Conservation (phyloP, 2,113 vertebrate genomes). For the Rhabdornis inornatus region DNA sequence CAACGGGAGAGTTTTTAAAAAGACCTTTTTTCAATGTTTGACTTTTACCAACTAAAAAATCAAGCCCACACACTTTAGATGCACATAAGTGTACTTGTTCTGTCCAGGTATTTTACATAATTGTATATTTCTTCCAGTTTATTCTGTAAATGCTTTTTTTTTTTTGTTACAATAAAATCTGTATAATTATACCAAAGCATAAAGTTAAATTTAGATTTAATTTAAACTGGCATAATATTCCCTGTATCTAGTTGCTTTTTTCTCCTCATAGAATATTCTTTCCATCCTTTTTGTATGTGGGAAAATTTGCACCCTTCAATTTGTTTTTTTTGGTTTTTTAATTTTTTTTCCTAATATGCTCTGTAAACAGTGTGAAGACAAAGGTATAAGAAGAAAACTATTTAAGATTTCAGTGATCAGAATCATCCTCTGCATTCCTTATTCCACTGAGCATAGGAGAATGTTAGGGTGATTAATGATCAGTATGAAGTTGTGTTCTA, state of each 20-base stretch:
- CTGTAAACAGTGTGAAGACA: not conserved
- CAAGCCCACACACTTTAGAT: not conserved
- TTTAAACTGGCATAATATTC: not conserved
- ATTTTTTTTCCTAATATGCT: not conserved
- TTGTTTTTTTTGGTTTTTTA: rapidly evolving
- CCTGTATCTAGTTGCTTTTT: not conserved
- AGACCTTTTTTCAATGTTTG: not conserved
- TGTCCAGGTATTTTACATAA: not conserved
- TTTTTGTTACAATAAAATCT: not conserved
- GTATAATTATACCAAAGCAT: not conserved
- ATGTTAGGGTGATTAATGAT: not conserved
- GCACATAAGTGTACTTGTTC: not conserved
- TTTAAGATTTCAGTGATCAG: not conserved
- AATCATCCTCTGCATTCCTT: not conserved
- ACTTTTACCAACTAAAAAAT: not conserved
- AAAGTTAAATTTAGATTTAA: not conserved
- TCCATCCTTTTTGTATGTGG: not conserved
- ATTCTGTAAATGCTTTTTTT: not conserved
- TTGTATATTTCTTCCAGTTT: not conserved
- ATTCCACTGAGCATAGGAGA: rapidly evolving
- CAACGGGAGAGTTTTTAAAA: not conserved
- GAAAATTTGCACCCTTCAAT: rapidly evolving
- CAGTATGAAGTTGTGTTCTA: not conserved
- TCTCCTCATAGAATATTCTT: not conserved
- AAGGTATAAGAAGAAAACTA: not conserved